Evolutionary conservation across 2,797 vertebrate species (phyloP).

Genomic region (Brotula barbata): DNA sequence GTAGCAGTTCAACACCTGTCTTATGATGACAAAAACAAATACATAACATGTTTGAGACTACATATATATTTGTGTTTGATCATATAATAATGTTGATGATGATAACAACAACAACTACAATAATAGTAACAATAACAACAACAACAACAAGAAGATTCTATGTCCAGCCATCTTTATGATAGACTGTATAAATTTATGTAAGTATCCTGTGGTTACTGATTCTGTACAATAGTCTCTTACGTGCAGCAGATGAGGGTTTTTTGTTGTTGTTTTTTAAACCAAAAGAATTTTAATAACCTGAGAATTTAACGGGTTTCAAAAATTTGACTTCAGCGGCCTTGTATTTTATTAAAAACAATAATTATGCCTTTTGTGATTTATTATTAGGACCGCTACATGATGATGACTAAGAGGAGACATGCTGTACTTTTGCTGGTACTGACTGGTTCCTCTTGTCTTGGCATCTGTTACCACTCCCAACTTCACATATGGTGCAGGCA

Average conservation of each 20-base stretch:
- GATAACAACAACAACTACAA: no score
- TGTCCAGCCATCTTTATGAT: no score
- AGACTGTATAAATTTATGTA: no score
- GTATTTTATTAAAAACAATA: constrained; percentile 15
- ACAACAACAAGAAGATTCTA: no score
- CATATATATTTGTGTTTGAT: no score
- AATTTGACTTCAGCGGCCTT: not conserved
- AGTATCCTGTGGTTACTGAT: not conserved
- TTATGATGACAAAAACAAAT: no score
- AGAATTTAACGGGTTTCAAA: constrained; percentile 13
- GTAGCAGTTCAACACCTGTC: no score
- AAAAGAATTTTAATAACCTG: constrained; percentile 1
- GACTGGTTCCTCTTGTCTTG: constrained; percentile 68
- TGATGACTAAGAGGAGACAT: constrained; percentile 68
- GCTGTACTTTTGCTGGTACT: constrained; percentile 66
- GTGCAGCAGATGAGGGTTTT: not conserved
- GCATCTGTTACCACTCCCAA: constrained; percentile 67
- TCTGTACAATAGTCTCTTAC: no score
- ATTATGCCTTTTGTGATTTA: constrained; percentile 39
- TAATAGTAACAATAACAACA: no score
- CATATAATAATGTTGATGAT: no score
- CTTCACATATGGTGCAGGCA: constrained; percentile 73
- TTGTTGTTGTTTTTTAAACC: constrained; percentile 4
- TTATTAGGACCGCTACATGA: constrained; percentile 52
- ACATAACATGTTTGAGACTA: no score